A percentile compares a stretch with the other conserved stretches of the same genome.
Conservation (phyloP, 2,888 invertebrate genomes). For the Stegana nigrithorax region DNA sequence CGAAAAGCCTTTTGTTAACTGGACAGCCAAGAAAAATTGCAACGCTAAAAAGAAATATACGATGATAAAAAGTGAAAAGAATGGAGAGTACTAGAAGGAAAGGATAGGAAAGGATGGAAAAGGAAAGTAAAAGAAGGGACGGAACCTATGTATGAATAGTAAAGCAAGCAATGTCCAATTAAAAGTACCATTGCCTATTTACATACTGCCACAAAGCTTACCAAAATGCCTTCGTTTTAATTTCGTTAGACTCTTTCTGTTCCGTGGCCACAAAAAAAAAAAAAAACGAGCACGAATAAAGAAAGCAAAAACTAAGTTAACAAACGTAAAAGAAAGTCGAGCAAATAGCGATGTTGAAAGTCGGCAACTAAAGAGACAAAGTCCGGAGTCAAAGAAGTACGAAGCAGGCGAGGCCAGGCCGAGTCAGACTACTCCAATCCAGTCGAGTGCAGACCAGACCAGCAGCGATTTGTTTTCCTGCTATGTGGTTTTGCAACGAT, state of each 20-base stretch:
- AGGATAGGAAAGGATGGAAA: background rate
- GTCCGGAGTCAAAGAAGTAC: background rate
- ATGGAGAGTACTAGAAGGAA: background rate
- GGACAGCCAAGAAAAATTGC: background rate
- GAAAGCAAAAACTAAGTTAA: constrained; percentile 3
- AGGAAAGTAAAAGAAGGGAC: background rate
- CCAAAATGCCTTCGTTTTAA: constrained; percentile 10
- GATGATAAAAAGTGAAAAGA: background rate
- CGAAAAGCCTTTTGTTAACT: too few relatives aligned
- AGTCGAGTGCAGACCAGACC: too few relatives aligned
- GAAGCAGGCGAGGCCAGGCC: constrained; percentile 18
- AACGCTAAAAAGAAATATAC: background rate
- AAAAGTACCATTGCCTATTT: constrained; percentile 1
- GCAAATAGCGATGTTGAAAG: background rate
- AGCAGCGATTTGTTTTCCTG: constrained; percentile 28
- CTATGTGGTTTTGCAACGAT: constrained; percentile 22
- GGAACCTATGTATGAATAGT: background rate
- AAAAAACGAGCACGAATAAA: background rate
- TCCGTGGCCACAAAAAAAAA: background rate
- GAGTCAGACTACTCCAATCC: too few relatives aligned
- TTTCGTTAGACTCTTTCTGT: too few relatives aligned
- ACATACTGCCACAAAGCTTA: constrained; percentile 5
- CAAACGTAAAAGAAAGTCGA: background rate
- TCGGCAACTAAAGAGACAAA: background rate
- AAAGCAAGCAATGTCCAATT: constrained; percentile 6